Evolutionary conservation across 2,113 vertebrate genomes (phyloP).

Genomic region (Loxodonta africana): DNA sequence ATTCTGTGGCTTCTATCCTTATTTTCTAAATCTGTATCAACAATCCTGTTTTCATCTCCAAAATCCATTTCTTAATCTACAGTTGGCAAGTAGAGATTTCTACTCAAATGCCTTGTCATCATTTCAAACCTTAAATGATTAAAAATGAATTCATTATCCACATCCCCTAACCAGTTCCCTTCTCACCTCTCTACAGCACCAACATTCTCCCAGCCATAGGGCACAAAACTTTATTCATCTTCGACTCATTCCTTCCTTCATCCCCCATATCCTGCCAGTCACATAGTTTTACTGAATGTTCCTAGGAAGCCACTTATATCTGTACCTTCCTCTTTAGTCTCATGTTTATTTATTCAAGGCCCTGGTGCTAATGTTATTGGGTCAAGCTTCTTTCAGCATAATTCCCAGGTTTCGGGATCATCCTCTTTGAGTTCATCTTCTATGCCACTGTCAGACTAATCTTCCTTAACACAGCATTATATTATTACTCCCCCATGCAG

Average conservation of each 20-base stretch:
- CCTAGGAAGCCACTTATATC: not conserved
- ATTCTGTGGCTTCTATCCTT: constrained; percentile 35
- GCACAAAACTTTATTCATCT: not conserved
- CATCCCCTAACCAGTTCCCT: not conserved
- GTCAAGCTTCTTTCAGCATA: constrained; percentile 25
- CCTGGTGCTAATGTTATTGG: not conserved
- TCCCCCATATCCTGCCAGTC: not conserved
- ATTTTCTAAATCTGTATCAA: not conserved
- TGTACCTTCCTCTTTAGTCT: not conserved
- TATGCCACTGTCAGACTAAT: not conserved
- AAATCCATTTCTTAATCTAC: not conserved
- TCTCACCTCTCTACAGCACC: not conserved
- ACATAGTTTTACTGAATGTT: not conserved
- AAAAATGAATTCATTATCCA: not conserved
- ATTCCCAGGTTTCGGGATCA: not conserved
- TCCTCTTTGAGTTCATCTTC: not conserved
- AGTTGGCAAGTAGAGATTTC: constrained; percentile 22
- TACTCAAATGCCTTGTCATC: not conserved
- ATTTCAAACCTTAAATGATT: not conserved
- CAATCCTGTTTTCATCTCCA: constrained; percentile 16
- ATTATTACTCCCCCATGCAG: not conserved
- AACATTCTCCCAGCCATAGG: not conserved
- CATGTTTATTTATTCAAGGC: not conserved
- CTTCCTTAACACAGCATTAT: not conserved
- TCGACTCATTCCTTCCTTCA: not conserved